Evolutionary conservation across 1,140 invertebrate species (phyloP).

Genomic region (Drosophila nasuta): DNA sequence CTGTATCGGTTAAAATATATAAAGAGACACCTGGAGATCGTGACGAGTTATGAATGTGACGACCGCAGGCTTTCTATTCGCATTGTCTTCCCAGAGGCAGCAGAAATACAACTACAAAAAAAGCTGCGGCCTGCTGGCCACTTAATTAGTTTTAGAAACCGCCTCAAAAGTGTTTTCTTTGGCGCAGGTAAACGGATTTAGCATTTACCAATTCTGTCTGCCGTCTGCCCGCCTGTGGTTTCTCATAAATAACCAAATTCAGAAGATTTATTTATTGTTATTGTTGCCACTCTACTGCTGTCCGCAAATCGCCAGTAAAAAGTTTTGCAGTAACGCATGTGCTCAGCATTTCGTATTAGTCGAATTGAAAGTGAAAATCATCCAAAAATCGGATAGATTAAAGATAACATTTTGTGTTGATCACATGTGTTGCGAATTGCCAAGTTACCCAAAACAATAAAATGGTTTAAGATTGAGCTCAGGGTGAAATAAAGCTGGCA

Average conservation of each 20-base stretch:
- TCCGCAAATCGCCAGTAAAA: slow-evolving; percentile 42
- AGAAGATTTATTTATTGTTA: slow-evolving; percentile 53
- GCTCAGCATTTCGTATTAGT: slow-evolving; percentile 60
- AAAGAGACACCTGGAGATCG: slow-evolving; percentile 44
- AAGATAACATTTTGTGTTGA: slow-evolving; percentile 28
- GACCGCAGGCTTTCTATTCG: slow-evolving; percentile 69
- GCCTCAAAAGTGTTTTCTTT: slow-evolving; percentile 22
- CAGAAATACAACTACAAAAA: background rate
- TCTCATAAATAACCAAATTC: slow-evolving; percentile 59
- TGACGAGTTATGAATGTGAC: slow-evolving; percentile 49
- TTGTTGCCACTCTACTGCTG: background rate
- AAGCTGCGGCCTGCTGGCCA: slow-evolving; percentile 36
- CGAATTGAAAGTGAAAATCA: slow-evolving; percentile 66
- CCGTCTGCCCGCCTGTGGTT: slow-evolving; percentile 44
- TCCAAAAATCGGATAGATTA: slow-evolving; percentile 35
- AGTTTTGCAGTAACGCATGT: slow-evolving; percentile 49
- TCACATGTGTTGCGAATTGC: slow-evolving; percentile 58
- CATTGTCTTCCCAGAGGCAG: slow-evolving; percentile 39
- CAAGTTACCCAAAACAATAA: slow-evolving; percentile 13
- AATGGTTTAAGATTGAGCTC: background rate
- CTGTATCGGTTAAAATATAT: background rate
- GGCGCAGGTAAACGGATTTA: slow-evolving; percentile 74
- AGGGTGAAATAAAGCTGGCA: background rate
- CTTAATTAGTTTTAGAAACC: slow-evolving; percentile 72
- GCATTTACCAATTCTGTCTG: slow-evolving; percentile 17